Conservation (phyloP, 2,888 invertebrate genomes). For the Clostera curtula region DNA sequence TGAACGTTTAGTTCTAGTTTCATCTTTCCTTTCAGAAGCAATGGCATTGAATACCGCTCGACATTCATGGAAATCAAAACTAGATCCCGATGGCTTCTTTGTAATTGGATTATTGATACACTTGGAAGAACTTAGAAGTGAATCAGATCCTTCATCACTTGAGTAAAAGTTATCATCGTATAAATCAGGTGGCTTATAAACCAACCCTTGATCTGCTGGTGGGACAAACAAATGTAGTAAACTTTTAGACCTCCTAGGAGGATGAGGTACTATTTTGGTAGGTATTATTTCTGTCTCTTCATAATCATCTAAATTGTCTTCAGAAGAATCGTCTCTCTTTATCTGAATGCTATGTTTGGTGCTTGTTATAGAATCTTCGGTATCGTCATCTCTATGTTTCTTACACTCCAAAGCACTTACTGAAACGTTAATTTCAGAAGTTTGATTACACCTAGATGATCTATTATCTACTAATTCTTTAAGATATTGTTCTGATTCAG, state of each 20-base stretch:
- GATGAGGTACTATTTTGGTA: conserved; percentile 85
- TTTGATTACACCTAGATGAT: conserved; percentile 55
- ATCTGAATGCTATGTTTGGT: conserved; percentile 70
- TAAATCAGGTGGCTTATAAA: conserved; percentile 70
- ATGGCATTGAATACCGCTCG: conserved; percentile 75
- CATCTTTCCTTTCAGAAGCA: conserved; percentile 66
- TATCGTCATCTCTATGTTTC: conserved; percentile 50
- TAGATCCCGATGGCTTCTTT: conserved; percentile 48
- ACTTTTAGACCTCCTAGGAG: conserved; percentile 84
- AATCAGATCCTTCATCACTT: conserved; percentile 82
- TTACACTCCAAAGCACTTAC: conserved; percentile 45
- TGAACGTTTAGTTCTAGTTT: conserved; percentile 42
- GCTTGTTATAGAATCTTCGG: conserved; percentile 71
- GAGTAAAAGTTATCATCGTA: conserved; percentile 76
- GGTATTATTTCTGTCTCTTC: conserved; percentile 84
- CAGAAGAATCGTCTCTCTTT: conserved; percentile 60
- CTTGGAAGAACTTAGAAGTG: conserved; percentile 78
- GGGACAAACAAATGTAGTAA: conserved; percentile 80
- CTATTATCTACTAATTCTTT: conserved; percentile 50
- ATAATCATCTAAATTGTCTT: conserved; percentile 64
- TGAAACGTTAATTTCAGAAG: conserved; percentile 57
- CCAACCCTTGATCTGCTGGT: conserved; percentile 73
- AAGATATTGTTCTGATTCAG: conserved; percentile 80
- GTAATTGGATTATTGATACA: conserved; percentile 50
- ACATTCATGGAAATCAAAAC: conserved; percentile 67